These are phyloP conservation scores for Ganaspis brasiliensis DNA, from an alignment of 2,888 invertebrate species.

Conservation along the genomic window DNA sequence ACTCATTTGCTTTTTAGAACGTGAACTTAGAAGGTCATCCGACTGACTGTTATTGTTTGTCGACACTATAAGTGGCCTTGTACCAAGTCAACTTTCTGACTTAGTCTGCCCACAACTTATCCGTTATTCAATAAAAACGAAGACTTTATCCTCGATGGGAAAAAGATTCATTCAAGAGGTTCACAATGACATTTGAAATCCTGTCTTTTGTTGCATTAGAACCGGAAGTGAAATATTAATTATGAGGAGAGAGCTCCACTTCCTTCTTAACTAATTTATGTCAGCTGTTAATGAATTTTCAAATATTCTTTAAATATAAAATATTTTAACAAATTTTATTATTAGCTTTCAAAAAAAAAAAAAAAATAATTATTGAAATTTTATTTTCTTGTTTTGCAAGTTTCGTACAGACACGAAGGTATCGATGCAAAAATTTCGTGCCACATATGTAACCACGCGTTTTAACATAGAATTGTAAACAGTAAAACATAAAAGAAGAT, in stretches of 20 bases:
- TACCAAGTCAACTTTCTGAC: slow-evolving; percentile 14
- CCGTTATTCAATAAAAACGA: slow-evolving; percentile 10
- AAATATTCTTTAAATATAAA: no score
- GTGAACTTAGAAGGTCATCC: not conserved
- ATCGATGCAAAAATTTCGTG: slow-evolving; percentile 51
- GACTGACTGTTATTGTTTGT: slow-evolving; percentile 3
- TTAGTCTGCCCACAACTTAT: slow-evolving; percentile 15
- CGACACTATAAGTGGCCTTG: slow-evolving; percentile 2
- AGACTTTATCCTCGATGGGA: not conserved
- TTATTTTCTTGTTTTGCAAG: not conserved
- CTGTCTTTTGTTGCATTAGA: slow-evolving; percentile 14
- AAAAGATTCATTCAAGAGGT: not conserved
- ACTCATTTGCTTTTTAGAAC: not conserved
- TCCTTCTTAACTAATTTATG: not conserved
- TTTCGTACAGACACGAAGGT: slow-evolving; percentile 35
- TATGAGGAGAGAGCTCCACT: not conserved
- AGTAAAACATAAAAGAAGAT: not conserved
- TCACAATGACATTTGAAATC: slow-evolving; percentile 16
- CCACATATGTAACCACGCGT: slow-evolving; percentile 50
- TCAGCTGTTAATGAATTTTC: not conserved
- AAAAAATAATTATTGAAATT: no score
- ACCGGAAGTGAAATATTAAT: slow-evolving; percentile 6
- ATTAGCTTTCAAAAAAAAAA: no score
- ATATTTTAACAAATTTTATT: no score
- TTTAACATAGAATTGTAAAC: not conserved